These are phyloP conservation scores for Hippocampus kuda DNA, from an alignment of 2,797 vertebrate species.

Conservation along the genomic window DNA sequence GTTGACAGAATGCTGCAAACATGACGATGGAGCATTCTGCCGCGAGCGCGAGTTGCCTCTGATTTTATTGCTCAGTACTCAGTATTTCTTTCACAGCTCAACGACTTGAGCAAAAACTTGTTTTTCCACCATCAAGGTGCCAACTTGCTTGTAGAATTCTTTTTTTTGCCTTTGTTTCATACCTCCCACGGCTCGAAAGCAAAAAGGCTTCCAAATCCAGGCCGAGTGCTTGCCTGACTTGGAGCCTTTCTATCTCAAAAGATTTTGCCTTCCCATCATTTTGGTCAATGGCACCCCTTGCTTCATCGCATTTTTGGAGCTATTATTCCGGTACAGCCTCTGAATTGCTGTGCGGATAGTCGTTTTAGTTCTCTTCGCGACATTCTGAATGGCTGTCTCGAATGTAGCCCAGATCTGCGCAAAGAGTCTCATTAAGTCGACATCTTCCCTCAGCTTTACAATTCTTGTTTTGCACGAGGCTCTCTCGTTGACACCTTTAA, in stretches of 20 bases:
- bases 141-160: slow-evolving; percentile 13
- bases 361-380: not conserved
- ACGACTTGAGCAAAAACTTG: slow-evolving; percentile 10
- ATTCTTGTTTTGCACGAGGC: not conserved
- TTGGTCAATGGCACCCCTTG: no score
- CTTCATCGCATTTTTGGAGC: no score
- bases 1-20: slow-evolving; percentile 12
- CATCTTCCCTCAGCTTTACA: not conserved
- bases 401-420: not conserved
- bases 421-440: not conserved
- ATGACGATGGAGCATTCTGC: slow-evolving; percentile 20
- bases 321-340: no score
- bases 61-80: slow-evolving; percentile 23
- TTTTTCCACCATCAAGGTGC: slow-evolving; percentile 14
- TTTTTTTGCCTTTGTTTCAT: slow-evolving; percentile 13
- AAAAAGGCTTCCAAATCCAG: not conserved
- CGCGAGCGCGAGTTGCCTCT: slow-evolving; percentile 8
- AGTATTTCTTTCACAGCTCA: slow-evolving; percentile 15
- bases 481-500: not conserved
- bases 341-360: no score
- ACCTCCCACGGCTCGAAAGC: not conserved
- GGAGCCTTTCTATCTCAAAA: no score
- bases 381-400: not conserved
- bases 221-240: not conserved
- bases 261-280: no score